Base-by-base conservation (phyloP, 1,140 invertebrate species). In the Cylas formicarius region DNA sequence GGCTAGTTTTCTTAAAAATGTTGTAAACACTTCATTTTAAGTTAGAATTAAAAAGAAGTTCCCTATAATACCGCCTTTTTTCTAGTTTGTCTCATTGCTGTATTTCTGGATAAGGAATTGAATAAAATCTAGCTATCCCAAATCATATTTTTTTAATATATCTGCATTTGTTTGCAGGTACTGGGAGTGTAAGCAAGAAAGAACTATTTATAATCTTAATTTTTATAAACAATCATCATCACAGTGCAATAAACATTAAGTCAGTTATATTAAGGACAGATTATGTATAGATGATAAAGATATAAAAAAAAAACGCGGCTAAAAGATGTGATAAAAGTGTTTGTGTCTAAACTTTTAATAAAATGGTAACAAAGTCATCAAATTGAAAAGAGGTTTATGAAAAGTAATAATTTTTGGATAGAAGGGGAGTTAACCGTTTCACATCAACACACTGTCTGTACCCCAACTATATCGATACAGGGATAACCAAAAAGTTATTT, bases 131-230 rank as follows among this genome's bases (percentile, higher is more conserved):
- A n/a, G n/a, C n/a, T n/a, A n/a, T n/a, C n/a, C n/a, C n/a, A n/a
- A n/a, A n/a, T n/a, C n/a, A n/a, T n/a, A n/a, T n/a, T n/a, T n/a
- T n/a, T n/a, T n/a, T n/a, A n/a, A n/a, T n/a, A n/a, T n/a, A n/a
- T n/a, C n/a, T n/a, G n/a, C n/a, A n/a, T n/a, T n/a, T n/a, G n/a
- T n/a, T n/a, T n/a, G n/a, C n/a, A n/a, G n/a, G n/a, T n/a, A n/a
- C n/a, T n/a, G n/a, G n/a, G 65, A 40, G 60, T 67, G 28, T 55
- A 77, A 33, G 72, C 75, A 1, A 69, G 72, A 48, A 68, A 71
- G 32, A 72, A 34, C n/a, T 11, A 14, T 34, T 34, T 13, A n/a
- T 27, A 14, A 17, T 34, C 10, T 14, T 34, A n/a, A 14, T 34
- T 34, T 34, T 10, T 34, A n/a, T 14, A 34, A 34, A 75, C 56